Percentiles rank a stretch among this genome's conserved stretches.
Evolutionary conservation across 92 coral and sea anemone species (phyloP).

Genomic region (Zoanthus gigantus): DNA sequence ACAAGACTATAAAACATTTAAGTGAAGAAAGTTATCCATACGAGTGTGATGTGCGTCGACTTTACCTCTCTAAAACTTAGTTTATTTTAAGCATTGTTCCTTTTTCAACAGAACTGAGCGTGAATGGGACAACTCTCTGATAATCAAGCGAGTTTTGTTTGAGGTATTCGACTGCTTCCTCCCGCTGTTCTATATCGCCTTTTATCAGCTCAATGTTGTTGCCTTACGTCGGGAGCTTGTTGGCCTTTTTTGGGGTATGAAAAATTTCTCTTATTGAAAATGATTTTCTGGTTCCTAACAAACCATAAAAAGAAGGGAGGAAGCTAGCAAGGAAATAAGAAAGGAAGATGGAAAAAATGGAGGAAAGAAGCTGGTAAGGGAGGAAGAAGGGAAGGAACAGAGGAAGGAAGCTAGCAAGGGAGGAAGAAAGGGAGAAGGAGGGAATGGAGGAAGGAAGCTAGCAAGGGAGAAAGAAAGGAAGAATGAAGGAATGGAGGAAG

Average conservation of each 20-base stretch:
- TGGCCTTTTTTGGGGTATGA: slow-evolving; percentile 97
- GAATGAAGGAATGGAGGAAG: too few relatives aligned
- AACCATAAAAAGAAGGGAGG: too few relatives aligned
- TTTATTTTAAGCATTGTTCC: too few relatives aligned
- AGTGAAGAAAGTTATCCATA: too few relatives aligned
- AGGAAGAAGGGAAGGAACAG: neutral
- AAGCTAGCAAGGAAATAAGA: neutral
- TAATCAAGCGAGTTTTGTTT: slow-evolving; percentile 94
- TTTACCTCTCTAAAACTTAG: too few relatives aligned
- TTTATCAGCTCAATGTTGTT: slow-evolving; percentile 97
- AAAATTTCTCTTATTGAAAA: neutral
- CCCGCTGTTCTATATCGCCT: slow-evolving; percentile 97
- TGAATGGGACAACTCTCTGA: slow-evolving; percentile 95
- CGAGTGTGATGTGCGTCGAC: too few relatives aligned
- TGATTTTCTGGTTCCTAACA: too few relatives aligned
- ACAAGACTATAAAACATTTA: too few relatives aligned
- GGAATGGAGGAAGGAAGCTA: too few relatives aligned
- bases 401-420: too few relatives aligned
- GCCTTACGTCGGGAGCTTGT: slow-evolving; percentile 94
- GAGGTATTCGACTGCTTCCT: slow-evolving; percentile 98
- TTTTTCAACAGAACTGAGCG: slow-evolving; percentile 79
- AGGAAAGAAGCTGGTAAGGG: neutral
- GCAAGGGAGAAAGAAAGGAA: too few relatives aligned
- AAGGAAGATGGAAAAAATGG: neutral
- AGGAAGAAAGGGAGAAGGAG: neutral